Evolutionary conservation across 2,888 invertebrate genomes (phyloP).

Genomic region (Agrotis ipsilon): DNA sequence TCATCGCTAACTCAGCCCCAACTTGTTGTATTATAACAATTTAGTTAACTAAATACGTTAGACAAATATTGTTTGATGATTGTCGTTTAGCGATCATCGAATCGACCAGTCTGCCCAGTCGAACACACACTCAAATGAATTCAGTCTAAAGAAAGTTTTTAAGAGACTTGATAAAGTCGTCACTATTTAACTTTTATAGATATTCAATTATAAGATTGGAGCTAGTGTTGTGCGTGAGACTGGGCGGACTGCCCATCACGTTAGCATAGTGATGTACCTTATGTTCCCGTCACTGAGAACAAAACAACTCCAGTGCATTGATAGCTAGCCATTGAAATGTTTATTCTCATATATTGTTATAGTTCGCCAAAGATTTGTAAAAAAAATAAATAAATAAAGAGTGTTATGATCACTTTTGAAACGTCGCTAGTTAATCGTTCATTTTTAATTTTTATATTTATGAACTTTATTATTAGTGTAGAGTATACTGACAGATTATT

Average conservation of each 20-base stretch:
- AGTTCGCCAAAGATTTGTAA: constrained; percentile 88
- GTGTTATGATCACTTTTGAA: constrained; percentile 83
- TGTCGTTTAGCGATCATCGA: constrained; percentile 56
- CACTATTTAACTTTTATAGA: constrained; percentile 59
- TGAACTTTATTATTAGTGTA: constrained; percentile 64
- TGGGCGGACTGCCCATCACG: constrained; percentile 38
- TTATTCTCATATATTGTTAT: constrained; percentile 88
- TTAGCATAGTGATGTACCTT: constrained; percentile 43
- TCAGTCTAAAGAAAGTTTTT: constrained; percentile 47
- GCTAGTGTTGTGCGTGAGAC: constrained; percentile 45
- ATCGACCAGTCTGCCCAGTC: constrained; percentile 53
- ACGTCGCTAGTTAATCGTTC: constrained; percentile 84
- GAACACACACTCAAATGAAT: constrained; percentile 23
- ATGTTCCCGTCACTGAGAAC: constrained; percentile 60
- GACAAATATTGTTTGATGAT: constrained; percentile 63
- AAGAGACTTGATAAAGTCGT: constrained; percentile 47
- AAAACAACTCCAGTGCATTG: constrained; percentile 62
- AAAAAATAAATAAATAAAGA: constrained; percentile 82
- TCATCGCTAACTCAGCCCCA: constrained; percentile 56
- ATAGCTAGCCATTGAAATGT: constrained; percentile 72
- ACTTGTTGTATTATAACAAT: constrained; percentile 61
- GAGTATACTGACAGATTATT: constrained; percentile 66
- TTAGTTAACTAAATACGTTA: constrained; percentile 65
- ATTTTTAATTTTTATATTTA: constrained; percentile 74
- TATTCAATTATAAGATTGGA: constrained; percentile 48